Conservation (phyloP, 2,888 invertebrate genomes). For the Lepidochitona cinerea region DNA sequence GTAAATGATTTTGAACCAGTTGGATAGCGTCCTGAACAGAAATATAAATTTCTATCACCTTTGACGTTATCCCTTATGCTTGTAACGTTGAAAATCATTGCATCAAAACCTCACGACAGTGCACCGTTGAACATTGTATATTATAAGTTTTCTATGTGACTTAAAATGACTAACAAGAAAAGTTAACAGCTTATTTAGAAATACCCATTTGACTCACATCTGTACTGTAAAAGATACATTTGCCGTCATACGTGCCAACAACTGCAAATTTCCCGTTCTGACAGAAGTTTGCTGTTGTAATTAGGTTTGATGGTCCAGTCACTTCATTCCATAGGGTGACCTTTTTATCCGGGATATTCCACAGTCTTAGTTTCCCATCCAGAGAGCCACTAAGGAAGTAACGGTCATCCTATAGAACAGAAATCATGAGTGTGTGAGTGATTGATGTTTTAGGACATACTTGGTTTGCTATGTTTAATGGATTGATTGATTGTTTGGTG, state of each 20-base stretch:
- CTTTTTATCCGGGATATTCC: conserved; percentile 99
- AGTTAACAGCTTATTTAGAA: too few species aligned
- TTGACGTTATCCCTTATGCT: too few species aligned
- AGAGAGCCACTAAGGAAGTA: conserved; percentile 97
- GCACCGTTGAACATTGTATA: too few species aligned
- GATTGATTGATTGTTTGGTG: not conserved
- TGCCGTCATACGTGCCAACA: conserved; percentile 97
- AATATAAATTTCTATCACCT: too few species aligned
- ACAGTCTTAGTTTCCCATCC: conserved; percentile 97
- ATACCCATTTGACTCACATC: conserved; percentile 78
- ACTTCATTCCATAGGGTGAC: conserved; percentile 97
- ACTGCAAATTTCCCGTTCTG: conserved; percentile 98
- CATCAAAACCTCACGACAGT: too few species aligned
- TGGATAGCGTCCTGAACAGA: too few species aligned
- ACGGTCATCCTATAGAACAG: conserved; percentile 74
- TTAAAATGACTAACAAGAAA: too few species aligned
- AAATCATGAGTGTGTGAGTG: not conserved
- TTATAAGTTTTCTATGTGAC: too few species aligned
- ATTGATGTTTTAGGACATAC: too few species aligned
- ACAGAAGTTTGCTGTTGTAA: conserved; percentile 97
- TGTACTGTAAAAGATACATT: conserved; percentile 98
- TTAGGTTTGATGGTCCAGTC: conserved; percentile 84
- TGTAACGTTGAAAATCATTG: too few species aligned
- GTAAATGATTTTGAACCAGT: too few species aligned
- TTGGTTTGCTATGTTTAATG: too few species aligned